These are phyloP conservation scores for Platycheirus albimanus DNA, from an alignment of 2,888 invertebrate genomes.

Conservation along the genomic window DNA sequence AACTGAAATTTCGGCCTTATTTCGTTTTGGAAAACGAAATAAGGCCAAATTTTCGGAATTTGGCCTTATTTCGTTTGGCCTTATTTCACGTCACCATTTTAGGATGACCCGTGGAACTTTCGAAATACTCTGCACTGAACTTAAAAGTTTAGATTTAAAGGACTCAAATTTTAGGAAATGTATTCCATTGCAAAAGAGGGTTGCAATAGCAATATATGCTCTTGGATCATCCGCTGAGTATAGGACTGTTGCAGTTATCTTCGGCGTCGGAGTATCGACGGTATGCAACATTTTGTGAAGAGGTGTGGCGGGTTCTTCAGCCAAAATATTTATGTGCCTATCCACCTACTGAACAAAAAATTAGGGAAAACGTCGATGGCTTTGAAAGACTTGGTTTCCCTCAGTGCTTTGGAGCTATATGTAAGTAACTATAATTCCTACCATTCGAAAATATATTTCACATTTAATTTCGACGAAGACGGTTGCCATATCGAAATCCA, in stretches of 20 bases:
- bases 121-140: no score
- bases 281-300: background rate
- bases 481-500: background rate
- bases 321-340: background rate
- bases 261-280: background rate
- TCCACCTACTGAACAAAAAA: background rate
- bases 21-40: no score
- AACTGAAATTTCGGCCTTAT: no score
- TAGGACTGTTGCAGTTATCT: background rate
- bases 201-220: background rate
- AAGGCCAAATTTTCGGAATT: no score
- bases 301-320: background rate
- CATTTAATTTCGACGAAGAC: background rate
- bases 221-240: background rate
- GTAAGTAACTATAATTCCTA: background rate
- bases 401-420: background rate
- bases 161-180: no score
- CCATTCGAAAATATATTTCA: background rate
- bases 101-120: no score
- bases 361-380: background rate
- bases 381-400: background rate
- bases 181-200: no score
- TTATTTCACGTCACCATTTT: no score
- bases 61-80: no score
- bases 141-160: no score